phyloP scores from a whole-genome alignment of 2,888 invertebrate genomes.

The Melipona bicolor region DNA sequence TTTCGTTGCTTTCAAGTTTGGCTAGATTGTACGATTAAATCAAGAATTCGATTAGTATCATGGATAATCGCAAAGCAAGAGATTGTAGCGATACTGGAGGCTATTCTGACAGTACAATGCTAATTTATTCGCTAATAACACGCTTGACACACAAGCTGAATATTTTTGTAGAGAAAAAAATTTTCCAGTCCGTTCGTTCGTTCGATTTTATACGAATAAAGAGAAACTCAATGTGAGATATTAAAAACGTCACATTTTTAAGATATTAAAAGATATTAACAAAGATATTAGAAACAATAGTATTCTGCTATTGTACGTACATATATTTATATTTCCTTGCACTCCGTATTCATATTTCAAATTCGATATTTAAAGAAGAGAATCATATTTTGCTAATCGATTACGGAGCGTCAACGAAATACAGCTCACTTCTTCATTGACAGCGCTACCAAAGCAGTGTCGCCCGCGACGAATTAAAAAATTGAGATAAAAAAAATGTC shows the following conservation, averaged over 20 bases:
- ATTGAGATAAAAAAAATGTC: constrained; percentile 1
- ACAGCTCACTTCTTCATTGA: background rate
- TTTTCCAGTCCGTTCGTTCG: background rate
- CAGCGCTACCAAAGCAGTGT: background rate
- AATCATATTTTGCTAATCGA: background rate
- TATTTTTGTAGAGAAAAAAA: no score
- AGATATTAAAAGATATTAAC: background rate
- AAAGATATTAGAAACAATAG: background rate
- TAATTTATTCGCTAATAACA: background rate
- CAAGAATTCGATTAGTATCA: constrained; percentile 14
- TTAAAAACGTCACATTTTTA: background rate
- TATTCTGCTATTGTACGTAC: no score
- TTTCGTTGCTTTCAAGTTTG: background rate
- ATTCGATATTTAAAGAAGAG: background rate
- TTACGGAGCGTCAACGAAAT: background rate
- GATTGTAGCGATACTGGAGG: background rate
- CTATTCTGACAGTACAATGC: background rate
- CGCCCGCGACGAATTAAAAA: background rate
- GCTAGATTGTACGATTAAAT: background rate
- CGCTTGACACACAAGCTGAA: background rate
- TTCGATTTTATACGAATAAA: background rate
- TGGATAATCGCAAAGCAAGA: background rate
- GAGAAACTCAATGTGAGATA: background rate
- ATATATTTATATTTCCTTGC: background rate
- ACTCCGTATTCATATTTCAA: background rate